Evolutionary conservation across 2,113 vertebrate genomes (phyloP), one percentile per base, ranked within the genome.

Genomic region (Strigops habroptila): DNA sequence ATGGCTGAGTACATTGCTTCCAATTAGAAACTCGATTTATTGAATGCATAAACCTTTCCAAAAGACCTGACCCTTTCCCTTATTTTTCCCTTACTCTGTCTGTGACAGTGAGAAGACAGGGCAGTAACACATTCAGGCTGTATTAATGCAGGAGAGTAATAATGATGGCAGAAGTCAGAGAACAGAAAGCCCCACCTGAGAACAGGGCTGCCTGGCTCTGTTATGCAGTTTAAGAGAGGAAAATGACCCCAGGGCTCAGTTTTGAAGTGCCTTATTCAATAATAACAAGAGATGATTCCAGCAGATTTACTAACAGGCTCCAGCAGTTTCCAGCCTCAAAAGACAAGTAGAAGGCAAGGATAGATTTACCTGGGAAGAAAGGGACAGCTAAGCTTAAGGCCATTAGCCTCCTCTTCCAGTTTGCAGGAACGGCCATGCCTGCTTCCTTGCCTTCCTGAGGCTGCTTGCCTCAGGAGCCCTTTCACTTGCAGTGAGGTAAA

Each of bases 201-300:
- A 64, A 44, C 37, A 59, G 12, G 6, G 8, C 71, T 88, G 63
- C 49, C n/a, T 41, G 77, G 11, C 22, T 67, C 55, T 23, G 31
- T 13, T 0, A 0, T 28, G 59, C 21, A 44, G 3, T 49, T 57
- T 73, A 53, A 88, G 86, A 74, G 10, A 86, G 44, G 55, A 76
- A 79, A 78, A 51, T 6, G 5, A 83, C 44, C 31, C 37, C 37
- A 78, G 37, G 46, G 64, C 18, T 86, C 31, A 44, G 31, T 92
- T 92, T 74, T 84, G 46, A 9, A n/a, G 8, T 39, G 33, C 12
- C n/a, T 82, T 44, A 21, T 81, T 81, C 69, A 71, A 24, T 86
- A 92, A 86, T 22, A 91, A 44, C n/a, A 85, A 76, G 90, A 49
- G 51, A 81, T 49, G 51, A 89, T 43, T 86, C 69, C 65, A 94